Conservation (phyloP, 2,888 invertebrate species). For the Xylota segnis region DNA sequence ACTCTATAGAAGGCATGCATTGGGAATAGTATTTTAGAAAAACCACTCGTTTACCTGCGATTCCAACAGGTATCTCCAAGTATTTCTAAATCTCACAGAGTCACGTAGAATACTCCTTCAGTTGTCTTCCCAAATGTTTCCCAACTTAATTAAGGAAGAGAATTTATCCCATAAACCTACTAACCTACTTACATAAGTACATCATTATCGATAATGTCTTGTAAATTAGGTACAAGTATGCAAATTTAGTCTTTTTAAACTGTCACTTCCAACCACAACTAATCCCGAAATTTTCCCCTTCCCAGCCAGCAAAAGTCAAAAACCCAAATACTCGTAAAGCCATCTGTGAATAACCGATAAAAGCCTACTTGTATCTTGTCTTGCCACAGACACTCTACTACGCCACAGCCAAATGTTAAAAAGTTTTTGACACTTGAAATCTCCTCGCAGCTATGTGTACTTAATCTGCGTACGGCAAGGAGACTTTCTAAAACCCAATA, state of each 20-base stretch:
- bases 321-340: neutral
- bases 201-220: neutral
- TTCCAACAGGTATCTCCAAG: no score
- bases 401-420: conserved; percentile 19
- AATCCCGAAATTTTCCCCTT: neutral
- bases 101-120: no score
- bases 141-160: no score
- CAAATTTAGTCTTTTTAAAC: neutral
- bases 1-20: no score
- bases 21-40: no score
- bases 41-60: no score
- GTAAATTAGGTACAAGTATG: neutral
- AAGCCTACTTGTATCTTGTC: neutral
- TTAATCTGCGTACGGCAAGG: conserved; percentile 4
- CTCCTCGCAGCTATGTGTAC: conserved; percentile 12
- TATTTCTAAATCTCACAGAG: no score
- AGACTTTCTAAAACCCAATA: conserved; percentile 18
- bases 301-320: neutral
- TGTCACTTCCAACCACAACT: neutral
- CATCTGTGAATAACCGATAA: conserved; percentile 8
- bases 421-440: conserved; percentile 48
- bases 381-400: neutral
- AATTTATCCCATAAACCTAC: neutral
- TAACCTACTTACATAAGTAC: neutral
- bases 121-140: no score